These are phyloP conservation scores for Capromys pilorides DNA, from an alignment of 2,797 vertebrate genomes.

Conservation along the genomic window DNA sequence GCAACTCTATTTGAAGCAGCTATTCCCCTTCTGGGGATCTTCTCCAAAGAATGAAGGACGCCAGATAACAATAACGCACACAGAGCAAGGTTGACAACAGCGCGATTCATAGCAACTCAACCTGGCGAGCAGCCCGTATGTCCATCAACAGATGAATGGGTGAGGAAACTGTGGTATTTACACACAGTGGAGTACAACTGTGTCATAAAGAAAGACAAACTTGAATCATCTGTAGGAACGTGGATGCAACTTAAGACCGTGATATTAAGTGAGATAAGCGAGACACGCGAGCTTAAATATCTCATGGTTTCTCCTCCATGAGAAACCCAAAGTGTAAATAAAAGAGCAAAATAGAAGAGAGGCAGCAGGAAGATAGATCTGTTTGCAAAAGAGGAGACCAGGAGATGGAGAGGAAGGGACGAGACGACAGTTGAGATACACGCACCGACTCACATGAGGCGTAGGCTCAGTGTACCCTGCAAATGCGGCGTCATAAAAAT, in stretches of 20 bases:
- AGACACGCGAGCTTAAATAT: background rate
- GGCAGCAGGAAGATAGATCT: background rate
- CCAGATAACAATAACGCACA: background rate
- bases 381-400: background rate
- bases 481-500: background rate
- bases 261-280: background rate
- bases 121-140: background rate
- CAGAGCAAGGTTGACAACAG: background rate
- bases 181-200: background rate
- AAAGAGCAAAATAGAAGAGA: background rate
- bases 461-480: no score
- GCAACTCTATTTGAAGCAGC: background rate
- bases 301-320: background rate
- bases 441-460: background rate
- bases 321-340: background rate
- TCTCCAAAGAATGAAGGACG: background rate
- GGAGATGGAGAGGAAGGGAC: background rate
- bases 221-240: background rate
- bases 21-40: background rate
- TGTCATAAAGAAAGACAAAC: background rate
- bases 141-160: background rate
- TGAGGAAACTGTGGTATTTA: background rate
- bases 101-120: background rate
- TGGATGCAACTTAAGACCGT: background rate
- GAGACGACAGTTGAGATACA: background rate